Evolutionary conservation across 2,888 invertebrate species (phyloP), one percentile per base, ranked within the genome.

Genomic region (Glaucopsyche alexis): DNA sequence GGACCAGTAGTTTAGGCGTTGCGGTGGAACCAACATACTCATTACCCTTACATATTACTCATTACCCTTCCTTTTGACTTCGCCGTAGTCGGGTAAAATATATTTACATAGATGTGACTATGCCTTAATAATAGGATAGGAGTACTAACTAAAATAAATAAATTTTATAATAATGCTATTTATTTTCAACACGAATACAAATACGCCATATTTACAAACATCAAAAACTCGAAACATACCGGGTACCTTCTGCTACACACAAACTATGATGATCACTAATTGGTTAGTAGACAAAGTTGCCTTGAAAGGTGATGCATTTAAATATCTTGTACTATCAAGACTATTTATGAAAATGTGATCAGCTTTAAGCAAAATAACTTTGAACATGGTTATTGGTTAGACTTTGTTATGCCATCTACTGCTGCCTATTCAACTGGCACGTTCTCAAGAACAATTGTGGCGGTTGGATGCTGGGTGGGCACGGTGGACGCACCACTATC

Each of bases 401-500:
- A 29, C 4, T 29, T 4, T 29, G 29, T 29, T 14, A 45, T 64
- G 11, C 47, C 69, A 14, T 66, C 5, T 9, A 74, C n/a, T 9
- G 75, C 64, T 42, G 72, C 73, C 65, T 60, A 9, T 29, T 71
- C 8, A 78, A 74, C 3, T 73, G 29, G 0, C 77, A 75, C 0
- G 79, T 76, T 7, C 76, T 75, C 3, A 87, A 79, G 4, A 76
- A 79, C 2, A 88, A 82, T 0, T 82, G 80, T 0, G 89, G 86
- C 0, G 84, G 80, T 52, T 87, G 87, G 0, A 90, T 75, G 0
- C 79, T 75, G 0, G 81, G 77, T 0, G 80, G 83, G 2, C 80
- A 74, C 1, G 87, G 85, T 2, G 82, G 85, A 19, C 84, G 79
- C 0, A 89, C 84, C 0, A 83, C 77, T 0, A 90, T 86, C 13